Base-by-base conservation (phyloP, 2,888 invertebrate genomes). In the Epistrophe grossulariae region DNA sequence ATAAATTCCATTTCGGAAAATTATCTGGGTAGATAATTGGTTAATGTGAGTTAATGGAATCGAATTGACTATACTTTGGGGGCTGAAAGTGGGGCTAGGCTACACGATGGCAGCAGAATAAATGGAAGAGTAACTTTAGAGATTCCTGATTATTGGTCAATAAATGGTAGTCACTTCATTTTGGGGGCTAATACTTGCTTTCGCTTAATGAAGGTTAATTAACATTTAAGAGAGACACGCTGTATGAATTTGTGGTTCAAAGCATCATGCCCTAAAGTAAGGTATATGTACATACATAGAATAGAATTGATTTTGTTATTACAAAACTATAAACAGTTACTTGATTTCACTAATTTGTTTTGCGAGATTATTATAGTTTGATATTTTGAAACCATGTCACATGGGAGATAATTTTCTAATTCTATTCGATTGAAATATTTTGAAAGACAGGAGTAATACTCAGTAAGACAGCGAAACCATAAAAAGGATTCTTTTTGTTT, bases 1-100 rank as follows among this genome's bases (percentile, higher is more conserved):
- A 87, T 82, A 74, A 62, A 79, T 79, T 76, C 79, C 76, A 79
- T 83, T 83, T 87, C 52, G 66, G 87, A 79, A 78, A 85, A 83
- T 87, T 79, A 87, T 87, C 79, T 68, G 72, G 83, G 87, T 83
- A 70, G 70, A 70, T 70, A 87, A 87, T 83, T 87, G 83, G 87
- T 83, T 87, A 87, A 87, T 87, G 87, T 76, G 79, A 83, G 87
- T 79, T 83, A 83, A 87, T 87, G 87, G 83, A 79, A 72, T 87
- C 72, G 79, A 83, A 66, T 87, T 71, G 79, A 70, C 73, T 62
- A 24, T 24, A 40, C 64, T 43, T 43, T 55, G 35, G 31, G 31
- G 52, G 40, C 31, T 24, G 38, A 19, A 19, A 38, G 59, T 11
- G 59, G 8, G 19, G 17, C 57, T 57, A n/a, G 9, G 9, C 8